A percentile compares a stretch with the other conserved stretches of the same genome.
These are phyloP conservation scores for Eumerus sabulonum DNA, from an alignment of 2,888 invertebrate genomes.

Conservation along the genomic window DNA sequence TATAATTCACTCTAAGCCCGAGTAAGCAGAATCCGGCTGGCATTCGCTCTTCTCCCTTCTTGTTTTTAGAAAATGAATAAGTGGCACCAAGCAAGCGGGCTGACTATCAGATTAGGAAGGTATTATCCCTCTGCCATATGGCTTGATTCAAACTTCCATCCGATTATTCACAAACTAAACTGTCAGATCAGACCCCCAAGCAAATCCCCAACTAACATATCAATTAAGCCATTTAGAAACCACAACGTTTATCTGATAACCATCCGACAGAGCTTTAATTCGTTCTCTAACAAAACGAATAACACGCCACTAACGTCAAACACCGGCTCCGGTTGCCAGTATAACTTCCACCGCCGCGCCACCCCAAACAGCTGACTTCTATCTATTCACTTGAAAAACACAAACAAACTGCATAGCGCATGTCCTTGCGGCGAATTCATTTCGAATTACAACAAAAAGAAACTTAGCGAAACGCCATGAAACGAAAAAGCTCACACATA, in stretches of 20 bases:
- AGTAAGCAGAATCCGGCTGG: too few relatives aligned
- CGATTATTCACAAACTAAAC: too few relatives aligned
- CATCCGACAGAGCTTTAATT: slow-evolving; percentile 19
- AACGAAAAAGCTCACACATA: slow-evolving; percentile 40
- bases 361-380: slow-evolving; percentile 37
- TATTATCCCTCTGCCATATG: too few relatives aligned
- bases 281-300: too few relatives aligned
- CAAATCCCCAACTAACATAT: slow-evolving; percentile 33
- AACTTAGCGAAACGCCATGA: not conserved
- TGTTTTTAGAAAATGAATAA: too few relatives aligned
- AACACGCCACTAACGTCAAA: not conserved
- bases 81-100: too few relatives aligned
- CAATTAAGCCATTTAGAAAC: slow-evolving; percentile 28
- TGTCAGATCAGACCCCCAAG: not conserved
- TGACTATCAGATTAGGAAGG: too few relatives aligned
- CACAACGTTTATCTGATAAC: slow-evolving; percentile 34
- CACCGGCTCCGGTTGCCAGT: too few relatives aligned
- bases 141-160: too few relatives aligned
- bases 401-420: slow-evolving; percentile 50
- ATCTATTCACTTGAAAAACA: slow-evolving; percentile 38
- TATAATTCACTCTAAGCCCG: too few relatives aligned
- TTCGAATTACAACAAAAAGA: slow-evolving; percentile 25
- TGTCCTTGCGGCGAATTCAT: slow-evolving; percentile 61
- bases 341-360: too few relatives aligned
- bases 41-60: too few relatives aligned